These are phyloP conservation scores for Hypanus sabinus DNA, from an alignment of 2,113 vertebrate species.

Conservation along the genomic window DNA sequence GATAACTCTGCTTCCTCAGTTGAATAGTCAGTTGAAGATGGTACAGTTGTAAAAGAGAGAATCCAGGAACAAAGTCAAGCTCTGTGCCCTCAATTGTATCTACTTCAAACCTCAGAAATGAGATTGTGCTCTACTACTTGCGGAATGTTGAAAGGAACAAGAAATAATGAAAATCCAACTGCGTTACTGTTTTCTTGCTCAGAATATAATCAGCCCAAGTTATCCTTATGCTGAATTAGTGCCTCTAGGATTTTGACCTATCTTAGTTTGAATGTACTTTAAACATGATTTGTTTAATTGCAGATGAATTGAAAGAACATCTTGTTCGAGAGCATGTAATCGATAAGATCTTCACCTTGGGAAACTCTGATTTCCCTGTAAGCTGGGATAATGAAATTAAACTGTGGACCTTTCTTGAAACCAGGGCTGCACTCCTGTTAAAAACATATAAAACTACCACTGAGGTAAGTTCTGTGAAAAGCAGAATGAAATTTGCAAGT, in stretches of 20 bases:
- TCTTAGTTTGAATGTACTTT: neutral
- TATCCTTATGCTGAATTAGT: neutral
- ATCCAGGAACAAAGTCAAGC: neutral
- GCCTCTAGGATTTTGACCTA: neutral
- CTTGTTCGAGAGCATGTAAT: slow-evolving; percentile 80
- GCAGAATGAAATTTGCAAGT: neutral
- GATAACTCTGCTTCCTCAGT: neutral
- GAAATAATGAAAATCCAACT: neutral
- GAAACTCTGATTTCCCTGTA: slow-evolving; percentile 85
- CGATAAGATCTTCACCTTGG: slow-evolving; percentile 90
- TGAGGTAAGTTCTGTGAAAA: slow-evolving; percentile 58
- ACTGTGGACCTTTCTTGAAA: slow-evolving; percentile 94
- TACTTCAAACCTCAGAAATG: neutral
- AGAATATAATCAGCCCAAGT: neutral
- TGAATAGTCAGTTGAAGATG: neutral
- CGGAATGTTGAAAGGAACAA: neutral
- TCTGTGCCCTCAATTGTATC: neutral
- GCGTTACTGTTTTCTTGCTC: neutral
- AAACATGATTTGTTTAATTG: slow-evolving; percentile 41
- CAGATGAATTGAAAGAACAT: slow-evolving; percentile 88
- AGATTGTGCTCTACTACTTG: neutral
- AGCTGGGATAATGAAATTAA: slow-evolving; percentile 98
- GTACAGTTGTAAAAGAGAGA: neutral
- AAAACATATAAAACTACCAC: slow-evolving; percentile 87
- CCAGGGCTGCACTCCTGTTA: slow-evolving; percentile 81